phyloP scores from a whole-genome alignment of 2,113 vertebrate genomes.

The Ctenomys sociabilis region DNA sequence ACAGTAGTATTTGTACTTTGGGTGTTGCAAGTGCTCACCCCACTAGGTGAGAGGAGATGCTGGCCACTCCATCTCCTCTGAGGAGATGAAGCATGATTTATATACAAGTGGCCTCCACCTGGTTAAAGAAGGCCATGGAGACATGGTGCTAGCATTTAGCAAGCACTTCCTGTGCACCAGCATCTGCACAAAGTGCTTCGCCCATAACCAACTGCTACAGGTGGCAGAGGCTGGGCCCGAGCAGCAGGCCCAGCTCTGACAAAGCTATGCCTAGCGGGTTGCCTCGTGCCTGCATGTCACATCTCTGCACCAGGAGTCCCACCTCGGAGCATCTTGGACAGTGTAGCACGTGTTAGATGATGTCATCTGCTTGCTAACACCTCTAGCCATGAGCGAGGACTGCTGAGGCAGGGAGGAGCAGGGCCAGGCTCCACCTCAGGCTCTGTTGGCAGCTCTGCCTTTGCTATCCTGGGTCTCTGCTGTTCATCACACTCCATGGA shows the following conservation, averaged over 20 bases:
- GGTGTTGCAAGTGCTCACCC: neutral
- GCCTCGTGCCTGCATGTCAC: neutral
- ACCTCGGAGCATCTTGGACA: neutral
- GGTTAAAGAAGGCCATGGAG: neutral
- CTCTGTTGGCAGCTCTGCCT: rapidly evolving
- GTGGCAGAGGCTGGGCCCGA: neutral
- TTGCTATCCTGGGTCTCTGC: rapidly evolving
- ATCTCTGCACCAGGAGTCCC: neutral
- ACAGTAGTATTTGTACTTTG: too few relatives aligned
- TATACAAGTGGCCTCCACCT: neutral
- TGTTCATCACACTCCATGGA: neutral
- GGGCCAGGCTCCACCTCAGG: neutral
- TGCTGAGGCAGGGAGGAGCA: neutral
- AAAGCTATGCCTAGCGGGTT: neutral
- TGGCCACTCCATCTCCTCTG: too few relatives aligned
- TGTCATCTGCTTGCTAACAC: neutral
- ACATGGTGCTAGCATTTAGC: neutral
- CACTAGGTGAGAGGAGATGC: neutral
- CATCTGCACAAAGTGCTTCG: neutral
- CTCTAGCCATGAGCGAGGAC: neutral
- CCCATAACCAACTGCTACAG: too few relatives aligned
- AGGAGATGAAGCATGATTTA: neutral
- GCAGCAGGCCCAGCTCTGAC: rapidly evolving
- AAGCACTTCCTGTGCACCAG: neutral
- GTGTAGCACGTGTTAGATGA: neutral